Percentiles rank a stretch among this genome's conserved stretches.
Evolutionary conservation across 35 echinoderm and acorn worm genomes (phyloP).

Genomic region (Apostichopus californicus): DNA sequence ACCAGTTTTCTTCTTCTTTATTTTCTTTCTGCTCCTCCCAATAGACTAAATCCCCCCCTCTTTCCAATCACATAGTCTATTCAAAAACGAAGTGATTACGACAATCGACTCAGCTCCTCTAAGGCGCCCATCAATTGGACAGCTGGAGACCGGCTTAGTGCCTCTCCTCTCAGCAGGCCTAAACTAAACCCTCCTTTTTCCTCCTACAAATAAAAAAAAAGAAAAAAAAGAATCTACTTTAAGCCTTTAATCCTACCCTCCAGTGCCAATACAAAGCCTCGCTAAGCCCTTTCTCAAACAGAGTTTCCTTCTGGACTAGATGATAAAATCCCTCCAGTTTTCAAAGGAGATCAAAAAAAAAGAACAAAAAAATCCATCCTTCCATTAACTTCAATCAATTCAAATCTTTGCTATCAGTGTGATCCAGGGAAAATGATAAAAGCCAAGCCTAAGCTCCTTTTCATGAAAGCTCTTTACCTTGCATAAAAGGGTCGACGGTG

Average conservation of each 20-base stretch:
- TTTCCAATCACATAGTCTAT: too few species aligned
- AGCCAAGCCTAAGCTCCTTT: background rate
- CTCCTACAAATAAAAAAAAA: background rate
- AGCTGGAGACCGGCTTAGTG: background rate
- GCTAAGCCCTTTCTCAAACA: slow-evolving; percentile 42
- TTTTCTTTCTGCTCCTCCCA: too few species aligned
- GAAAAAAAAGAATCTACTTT: background rate
- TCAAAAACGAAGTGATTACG: too few species aligned
- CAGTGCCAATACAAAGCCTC: slow-evolving; percentile 27
- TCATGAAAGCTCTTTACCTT: background rate
- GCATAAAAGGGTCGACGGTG: slow-evolving; percentile 26
- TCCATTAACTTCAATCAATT: slow-evolving; percentile 30
- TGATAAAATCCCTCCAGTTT: slow-evolving; percentile 36
- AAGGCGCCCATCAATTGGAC: background rate
- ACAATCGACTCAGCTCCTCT: too few species aligned
- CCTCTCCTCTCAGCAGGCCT: background rate
- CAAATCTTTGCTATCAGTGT: slow-evolving; percentile 15
- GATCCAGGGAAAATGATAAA: slow-evolving; percentile 32
- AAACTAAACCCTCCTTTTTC: background rate
- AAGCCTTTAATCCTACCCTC: slow-evolving; percentile 57
- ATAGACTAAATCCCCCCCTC: too few species aligned
- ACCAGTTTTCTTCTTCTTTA: too few species aligned
- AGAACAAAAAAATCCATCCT: background rate
- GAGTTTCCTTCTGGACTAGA: slow-evolving; percentile 29
- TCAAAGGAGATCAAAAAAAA: background rate